Percentiles rank a stretch among this genome's conserved stretches.
These are phyloP conservation scores for Emmelina monodactyla DNA, from an alignment of 2,888 invertebrate species.

Conservation along the genomic window DNA sequence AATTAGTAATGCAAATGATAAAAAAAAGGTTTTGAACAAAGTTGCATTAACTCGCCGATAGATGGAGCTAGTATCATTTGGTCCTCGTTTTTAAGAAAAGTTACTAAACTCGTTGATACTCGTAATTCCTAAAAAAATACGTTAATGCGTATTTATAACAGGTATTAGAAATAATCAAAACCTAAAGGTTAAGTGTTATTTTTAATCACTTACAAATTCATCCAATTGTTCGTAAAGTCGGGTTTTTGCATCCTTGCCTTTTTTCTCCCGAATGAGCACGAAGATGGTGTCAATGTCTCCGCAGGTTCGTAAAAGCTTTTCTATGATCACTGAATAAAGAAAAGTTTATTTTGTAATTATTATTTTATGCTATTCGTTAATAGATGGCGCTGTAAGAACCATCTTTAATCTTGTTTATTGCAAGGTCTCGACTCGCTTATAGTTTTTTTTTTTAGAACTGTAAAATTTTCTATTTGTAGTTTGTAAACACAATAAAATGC, in stretches of 20 bases:
- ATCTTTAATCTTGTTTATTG: too few species aligned
- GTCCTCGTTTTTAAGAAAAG: too few species aligned
- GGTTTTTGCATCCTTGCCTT: constrained; percentile 60
- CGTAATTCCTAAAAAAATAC: too few species aligned
- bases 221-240: constrained; percentile 67
- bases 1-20: not conserved
- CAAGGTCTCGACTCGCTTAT: too few species aligned
- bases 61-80: too few species aligned
- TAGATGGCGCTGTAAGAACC: constrained; percentile 15
- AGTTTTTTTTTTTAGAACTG: too few species aligned
- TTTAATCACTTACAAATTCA: constrained; percentile 59
- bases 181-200: not conserved
- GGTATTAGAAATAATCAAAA: not conserved
- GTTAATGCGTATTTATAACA: too few species aligned
- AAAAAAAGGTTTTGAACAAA: not conserved
- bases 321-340: constrained; percentile 56
- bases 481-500: too few species aligned
- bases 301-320: constrained; percentile 69
- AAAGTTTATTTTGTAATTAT: too few species aligned
- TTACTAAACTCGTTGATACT: too few species aligned
- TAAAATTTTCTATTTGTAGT: too few species aligned
- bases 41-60: too few species aligned
- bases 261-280: constrained; percentile 67
- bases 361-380: constrained; percentile 2
- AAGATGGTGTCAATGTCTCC: constrained; percentile 65